These are phyloP conservation scores for Malachius bipustulatus DNA, from an alignment of 2,888 invertebrate genomes.

Conservation along the genomic window DNA sequence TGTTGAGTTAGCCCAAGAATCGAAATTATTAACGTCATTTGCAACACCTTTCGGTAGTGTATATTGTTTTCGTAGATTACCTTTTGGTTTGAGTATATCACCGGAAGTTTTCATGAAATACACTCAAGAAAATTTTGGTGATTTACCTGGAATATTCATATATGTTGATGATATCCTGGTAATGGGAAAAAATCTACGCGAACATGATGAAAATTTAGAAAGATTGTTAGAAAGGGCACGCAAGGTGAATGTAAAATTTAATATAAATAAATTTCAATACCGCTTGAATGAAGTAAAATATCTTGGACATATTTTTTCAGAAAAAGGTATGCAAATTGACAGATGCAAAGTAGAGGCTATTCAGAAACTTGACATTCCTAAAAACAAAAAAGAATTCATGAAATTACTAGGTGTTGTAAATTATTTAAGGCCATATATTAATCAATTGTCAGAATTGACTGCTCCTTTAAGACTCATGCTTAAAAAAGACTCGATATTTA, in stretches of 20 bases:
- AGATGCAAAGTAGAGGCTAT: background rate
- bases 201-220: conserved; percentile 9
- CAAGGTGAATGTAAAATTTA: conserved; percentile 8
- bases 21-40: too few species aligned
- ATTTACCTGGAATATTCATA: conserved; percentile 10
- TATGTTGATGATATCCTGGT: conserved; percentile 15
- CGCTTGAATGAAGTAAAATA: conserved; percentile 2
- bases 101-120: conserved; percentile 13
- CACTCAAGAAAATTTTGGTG: conserved; percentile 9
- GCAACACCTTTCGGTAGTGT: conserved; percentile 14
- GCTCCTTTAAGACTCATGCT: background rate
- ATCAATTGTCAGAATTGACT: background rate
- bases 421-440: conserved; percentile 5
- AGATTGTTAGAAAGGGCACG: conserved; percentile 8
- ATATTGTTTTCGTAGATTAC: conserved; percentile 12
- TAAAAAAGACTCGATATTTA: background rate
- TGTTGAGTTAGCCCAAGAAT: too few species aligned
- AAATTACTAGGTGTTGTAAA: background rate
- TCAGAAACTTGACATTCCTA: background rate
- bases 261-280: conserved; percentile 6
- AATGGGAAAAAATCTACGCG: conserved; percentile 8
- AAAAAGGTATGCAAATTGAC: background rate
- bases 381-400: background rate
- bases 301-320: background rate
- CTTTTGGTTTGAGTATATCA: conserved; percentile 10